phyloP scores from a whole-genome alignment of 2,113 vertebrate species.

The Eubucco bourcierii region DNA sequence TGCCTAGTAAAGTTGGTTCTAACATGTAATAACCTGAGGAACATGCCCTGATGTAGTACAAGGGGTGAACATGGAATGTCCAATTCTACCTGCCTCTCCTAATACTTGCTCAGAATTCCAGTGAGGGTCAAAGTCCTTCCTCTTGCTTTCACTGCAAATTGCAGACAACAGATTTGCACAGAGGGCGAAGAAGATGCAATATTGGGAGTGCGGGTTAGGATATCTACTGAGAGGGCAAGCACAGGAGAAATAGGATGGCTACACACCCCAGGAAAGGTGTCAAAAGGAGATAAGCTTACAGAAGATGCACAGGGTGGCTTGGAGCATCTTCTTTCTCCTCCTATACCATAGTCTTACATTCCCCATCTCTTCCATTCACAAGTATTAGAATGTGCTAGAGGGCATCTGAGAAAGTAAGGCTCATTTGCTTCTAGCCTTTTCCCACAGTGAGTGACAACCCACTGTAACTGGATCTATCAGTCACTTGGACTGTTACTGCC shows the following conservation, averaged over 20 bases:
- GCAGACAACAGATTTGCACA: neutral
- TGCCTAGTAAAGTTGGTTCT: neutral
- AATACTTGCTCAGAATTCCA: neutral
- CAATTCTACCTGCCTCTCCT: neutral
- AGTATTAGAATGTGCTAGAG: neutral
- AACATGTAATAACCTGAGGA: neutral
- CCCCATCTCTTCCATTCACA: neutral
- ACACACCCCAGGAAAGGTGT: neutral
- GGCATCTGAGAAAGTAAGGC: neutral
- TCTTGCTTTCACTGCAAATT: neutral
- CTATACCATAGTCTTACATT: neutral
- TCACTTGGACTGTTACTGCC: too few species aligned
- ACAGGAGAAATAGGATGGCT: neutral
- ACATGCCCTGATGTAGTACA: neutral
- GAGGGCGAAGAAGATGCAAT: neutral
- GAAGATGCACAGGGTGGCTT: neutral
- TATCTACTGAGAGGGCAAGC: neutral
- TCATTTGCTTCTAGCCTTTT: neutral
- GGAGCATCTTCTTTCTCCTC: neutral
- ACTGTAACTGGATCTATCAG: too few species aligned
- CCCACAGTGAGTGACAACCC: neutral
- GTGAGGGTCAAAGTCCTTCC: neutral
- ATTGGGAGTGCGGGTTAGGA: neutral
- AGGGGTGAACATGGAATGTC: rapidly evolving
- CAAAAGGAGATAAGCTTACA: neutral